These are phyloP conservation scores for Tinea trinotella DNA, from an alignment of 2,888 invertebrate species.

Conservation along the genomic window DNA sequence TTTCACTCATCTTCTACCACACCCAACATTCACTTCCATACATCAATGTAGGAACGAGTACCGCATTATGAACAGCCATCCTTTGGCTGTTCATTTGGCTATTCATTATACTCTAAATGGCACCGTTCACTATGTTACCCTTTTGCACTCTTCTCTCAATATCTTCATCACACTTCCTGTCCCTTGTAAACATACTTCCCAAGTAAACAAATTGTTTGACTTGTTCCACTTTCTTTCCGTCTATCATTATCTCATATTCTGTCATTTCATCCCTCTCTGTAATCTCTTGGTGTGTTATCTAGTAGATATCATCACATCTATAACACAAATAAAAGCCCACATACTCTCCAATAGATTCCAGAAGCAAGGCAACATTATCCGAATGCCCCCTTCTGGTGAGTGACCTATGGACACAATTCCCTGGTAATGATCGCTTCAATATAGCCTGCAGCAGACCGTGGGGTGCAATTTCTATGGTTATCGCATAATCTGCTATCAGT, in stretches of 20 bases:
- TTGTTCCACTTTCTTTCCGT: too few species aligned
- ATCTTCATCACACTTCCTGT: too few species aligned
- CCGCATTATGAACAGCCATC: not conserved
- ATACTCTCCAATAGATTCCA: slow-evolving; percentile 73
- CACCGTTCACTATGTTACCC: too few species aligned
- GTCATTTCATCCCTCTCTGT: too few species aligned
- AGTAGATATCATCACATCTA: not conserved
- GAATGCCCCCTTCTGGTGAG: slow-evolving; percentile 78
- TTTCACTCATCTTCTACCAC: too few species aligned
- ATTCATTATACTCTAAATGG: too few species aligned
- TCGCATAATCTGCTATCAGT: slow-evolving; percentile 79
- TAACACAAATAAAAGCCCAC: not conserved
- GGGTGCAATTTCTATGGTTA: slow-evolving; percentile 85
- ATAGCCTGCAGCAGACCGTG: slow-evolving; percentile 86
- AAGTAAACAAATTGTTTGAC: too few species aligned
- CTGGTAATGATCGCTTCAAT: slow-evolving; percentile 77
- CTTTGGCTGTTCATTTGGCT: not conserved
- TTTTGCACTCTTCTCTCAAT: too few species aligned
- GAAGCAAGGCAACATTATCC: slow-evolving; percentile 68
- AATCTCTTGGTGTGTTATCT: not conserved
- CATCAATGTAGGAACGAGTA: too few species aligned
- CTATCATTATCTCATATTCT: too few species aligned
- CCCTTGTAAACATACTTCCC: too few species aligned
- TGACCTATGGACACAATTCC: slow-evolving; percentile 76
- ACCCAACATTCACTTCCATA: too few species aligned